A percentile compares a stretch with the other conserved stretches of the same genome.
phyloP scores from a whole-genome alignment of 2,797 vertebrate species.

The Paramormyrops hopkinsi region DNA sequence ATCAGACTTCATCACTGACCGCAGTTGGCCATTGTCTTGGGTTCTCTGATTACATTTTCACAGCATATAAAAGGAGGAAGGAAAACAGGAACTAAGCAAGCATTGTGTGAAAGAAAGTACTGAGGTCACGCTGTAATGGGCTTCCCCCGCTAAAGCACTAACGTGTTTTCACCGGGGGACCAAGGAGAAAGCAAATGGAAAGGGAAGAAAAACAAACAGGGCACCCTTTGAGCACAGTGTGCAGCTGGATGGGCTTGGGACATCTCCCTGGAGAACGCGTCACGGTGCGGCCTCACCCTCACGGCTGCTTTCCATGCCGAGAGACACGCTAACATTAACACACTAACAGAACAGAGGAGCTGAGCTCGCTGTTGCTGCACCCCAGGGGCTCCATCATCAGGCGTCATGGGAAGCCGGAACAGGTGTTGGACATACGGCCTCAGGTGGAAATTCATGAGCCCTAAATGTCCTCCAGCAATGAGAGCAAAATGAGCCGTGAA shows the following conservation, averaged over 20 bases:
- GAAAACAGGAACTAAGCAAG: slow-evolving; percentile 46
- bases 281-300: not conserved
- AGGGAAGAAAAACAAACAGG: not conserved
- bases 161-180: slow-evolving; percentile 31
- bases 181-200: slow-evolving; percentile 38
- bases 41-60: slow-evolving; percentile 5
- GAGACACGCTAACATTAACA: not conserved
- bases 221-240: not conserved
- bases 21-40: slow-evolving; percentile 21
- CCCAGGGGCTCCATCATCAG: not conserved
- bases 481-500: not conserved
- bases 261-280: not conserved
- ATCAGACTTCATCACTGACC: slow-evolving; percentile 14
- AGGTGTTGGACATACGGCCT: not conserved
- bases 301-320: not conserved
- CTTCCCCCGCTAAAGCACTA: slow-evolving; percentile 54
- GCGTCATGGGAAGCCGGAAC: not conserved
- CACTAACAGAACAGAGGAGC: not conserved
- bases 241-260: not conserved
- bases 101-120: slow-evolving; percentile 25
- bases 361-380: not conserved
- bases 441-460: not conserved
- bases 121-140: slow-evolving; percentile 29
- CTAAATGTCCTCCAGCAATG: not conserved
- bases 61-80: slow-evolving; percentile 42